Base-by-base conservation (phyloP, 2,113 vertebrate genomes). In the Callithrix jacchus region DNA sequence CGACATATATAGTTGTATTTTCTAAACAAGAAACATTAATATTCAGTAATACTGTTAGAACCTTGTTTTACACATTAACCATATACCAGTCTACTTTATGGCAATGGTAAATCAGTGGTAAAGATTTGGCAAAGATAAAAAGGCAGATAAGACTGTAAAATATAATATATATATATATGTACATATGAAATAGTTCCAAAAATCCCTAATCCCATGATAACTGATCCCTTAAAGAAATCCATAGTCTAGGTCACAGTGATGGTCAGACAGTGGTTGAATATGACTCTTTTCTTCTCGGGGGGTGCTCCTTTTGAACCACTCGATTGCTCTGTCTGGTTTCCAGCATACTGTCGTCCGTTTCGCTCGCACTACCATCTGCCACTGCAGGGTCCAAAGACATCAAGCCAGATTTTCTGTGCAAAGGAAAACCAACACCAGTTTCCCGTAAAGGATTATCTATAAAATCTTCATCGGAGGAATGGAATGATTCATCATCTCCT, bases 391-490 rank as follows among this genome's bases (percentile, higher is more conserved):
- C 98, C 98, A 99, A 98, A 95, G 98, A 97, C 98, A 99, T 93
- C 2, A 98, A 99, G 81, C 90, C 98, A 97, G 98, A 97, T 88
- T 98, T 98, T 86, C 97, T 97, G 94, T 91, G 97, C 93, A 97
- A 97, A 71, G 97, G 98, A 97, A 98, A 98, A 97, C 95, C 98
- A 97, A 97, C 37, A 77, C 95, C 94, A 95, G 98, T 97, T 96
- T 98, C 98, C 95, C 89, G 98, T 97, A 99, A 95, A 91, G 98
- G 98, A 97, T 98, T 98, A 93, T 98, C 95, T 96, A 98, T 97
- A 87, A 98, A 99, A 82, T 99, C 99, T 97, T 99, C 99, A 87
- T 99, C 99, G 9, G 99, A 99, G 87, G 99, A 99, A 98, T 99
- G 99, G 98, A 99, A 99, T 86, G 99, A 99, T 94, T 99, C 99